Evolutionary conservation across 2,797 vertebrate genomes (phyloP).

Genomic region (Psittacula derbiana): DNA sequence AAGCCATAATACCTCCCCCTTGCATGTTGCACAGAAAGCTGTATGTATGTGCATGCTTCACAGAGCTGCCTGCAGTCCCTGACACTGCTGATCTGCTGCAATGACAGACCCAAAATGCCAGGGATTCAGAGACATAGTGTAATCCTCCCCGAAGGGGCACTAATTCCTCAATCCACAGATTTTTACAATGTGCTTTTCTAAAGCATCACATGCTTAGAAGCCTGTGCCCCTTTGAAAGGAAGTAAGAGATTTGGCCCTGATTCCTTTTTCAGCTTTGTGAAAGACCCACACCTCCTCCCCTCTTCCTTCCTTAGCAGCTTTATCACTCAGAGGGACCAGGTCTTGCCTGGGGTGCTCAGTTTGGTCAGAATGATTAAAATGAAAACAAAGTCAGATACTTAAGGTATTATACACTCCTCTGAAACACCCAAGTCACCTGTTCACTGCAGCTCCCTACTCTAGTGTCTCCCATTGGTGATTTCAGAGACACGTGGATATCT

Average conservation of each 20-base stretch:
- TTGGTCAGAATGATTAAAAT: not conserved
- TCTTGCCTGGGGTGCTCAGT: not conserved
- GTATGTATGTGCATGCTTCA: not conserved
- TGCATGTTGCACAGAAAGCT: not conserved
- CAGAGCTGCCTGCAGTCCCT: not conserved
- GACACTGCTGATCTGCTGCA: not conserved
- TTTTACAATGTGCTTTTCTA: not conserved
- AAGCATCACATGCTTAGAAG: not conserved
- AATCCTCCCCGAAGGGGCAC: not conserved
- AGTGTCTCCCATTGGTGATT: not conserved
- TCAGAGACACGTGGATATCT: not conserved
- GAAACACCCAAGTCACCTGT: rapidly evolving
- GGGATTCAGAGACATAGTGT: not conserved
- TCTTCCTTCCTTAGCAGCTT: not conserved
- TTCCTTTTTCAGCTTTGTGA: not conserved
- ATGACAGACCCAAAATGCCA: rapidly evolving
- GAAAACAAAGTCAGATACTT: not conserved
- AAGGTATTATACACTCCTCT: not conserved
- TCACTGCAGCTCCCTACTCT: not conserved
- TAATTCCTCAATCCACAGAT: not conserved
- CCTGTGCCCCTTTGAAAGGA: not conserved
- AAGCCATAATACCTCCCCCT: not conserved
- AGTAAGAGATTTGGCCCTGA: not conserved
- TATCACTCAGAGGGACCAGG: not conserved
- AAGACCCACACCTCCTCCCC: not conserved